Evolutionary conservation across 2,113 vertebrate genomes (phyloP).

Genomic region (Neopipo cinnamomea): DNA sequence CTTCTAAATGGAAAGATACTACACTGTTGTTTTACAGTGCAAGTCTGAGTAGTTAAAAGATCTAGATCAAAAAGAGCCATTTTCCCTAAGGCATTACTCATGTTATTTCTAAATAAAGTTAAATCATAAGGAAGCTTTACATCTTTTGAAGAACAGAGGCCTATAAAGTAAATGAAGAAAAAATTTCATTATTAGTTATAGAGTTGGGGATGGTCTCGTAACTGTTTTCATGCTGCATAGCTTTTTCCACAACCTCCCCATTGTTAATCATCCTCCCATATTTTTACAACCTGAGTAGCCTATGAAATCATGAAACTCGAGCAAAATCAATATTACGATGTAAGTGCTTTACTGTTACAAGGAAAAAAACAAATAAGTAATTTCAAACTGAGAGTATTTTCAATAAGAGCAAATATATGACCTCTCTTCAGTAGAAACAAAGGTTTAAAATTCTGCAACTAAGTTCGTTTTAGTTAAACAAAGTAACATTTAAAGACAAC

Average conservation of each 20-base stretch:
- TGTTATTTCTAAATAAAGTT: background rate
- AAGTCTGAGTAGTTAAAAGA: too few species aligned
- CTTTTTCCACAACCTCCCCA: accelerated
- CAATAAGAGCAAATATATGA: accelerated
- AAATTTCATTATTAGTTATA: accelerated
- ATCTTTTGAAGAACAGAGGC: accelerated
- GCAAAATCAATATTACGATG: accelerated
- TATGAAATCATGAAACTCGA: accelerated
- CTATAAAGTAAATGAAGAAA: accelerated
- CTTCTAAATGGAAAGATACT: background rate
- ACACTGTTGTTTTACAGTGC: accelerated
- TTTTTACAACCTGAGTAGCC: accelerated
- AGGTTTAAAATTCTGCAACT: accelerated
- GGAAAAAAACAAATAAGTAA: accelerated
- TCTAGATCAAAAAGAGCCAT: accelerated
- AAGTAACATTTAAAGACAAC: accelerated
- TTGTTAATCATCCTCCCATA: accelerated
- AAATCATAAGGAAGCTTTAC: accelerated
- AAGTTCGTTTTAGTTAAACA: accelerated
- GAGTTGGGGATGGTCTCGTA: accelerated
- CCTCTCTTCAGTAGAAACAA: accelerated
- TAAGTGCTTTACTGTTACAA: accelerated
- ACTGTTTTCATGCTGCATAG: accelerated
- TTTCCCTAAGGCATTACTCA: background rate
- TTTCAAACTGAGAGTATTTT: too few species aligned